phyloP scores from a whole-genome alignment of 2,113 vertebrate genomes.

The Mionectes macconnelli region DNA sequence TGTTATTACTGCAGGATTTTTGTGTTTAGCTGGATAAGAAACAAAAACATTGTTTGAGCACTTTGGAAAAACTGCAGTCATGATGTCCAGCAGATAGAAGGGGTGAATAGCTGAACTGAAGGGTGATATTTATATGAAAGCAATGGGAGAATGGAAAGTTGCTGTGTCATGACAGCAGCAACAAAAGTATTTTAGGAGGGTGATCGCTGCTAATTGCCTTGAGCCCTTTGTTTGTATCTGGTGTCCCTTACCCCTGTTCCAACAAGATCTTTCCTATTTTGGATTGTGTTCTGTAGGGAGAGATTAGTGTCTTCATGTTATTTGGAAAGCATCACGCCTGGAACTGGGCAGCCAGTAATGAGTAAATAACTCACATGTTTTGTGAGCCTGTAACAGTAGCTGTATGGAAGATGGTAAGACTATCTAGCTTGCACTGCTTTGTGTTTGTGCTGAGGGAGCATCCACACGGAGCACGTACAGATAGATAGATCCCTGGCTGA shows the following conservation, averaged over 20 bases:
- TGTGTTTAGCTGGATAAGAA: not conserved
- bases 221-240: not conserved
- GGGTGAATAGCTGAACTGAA: not conserved
- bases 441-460: not conserved
- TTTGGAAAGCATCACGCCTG: not conserved
- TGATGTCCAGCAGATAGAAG: not conserved
- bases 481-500: not conserved
- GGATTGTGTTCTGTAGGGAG: not conserved
- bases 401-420: conserved; percentile 2
- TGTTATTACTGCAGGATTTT: not conserved
- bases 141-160: not conserved
- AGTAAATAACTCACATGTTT: not conserved
- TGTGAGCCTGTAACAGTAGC: conserved; percentile 13
- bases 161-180: not conserved
- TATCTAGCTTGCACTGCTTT: not conserved
- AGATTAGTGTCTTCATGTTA: not conserved
- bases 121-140: not conserved
- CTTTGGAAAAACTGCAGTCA: not conserved
- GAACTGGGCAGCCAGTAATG: not conserved
- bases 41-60: not conserved
- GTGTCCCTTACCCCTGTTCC: not conserved
- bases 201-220: not conserved
- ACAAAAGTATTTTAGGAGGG: not conserved
- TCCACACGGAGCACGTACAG: not conserved
- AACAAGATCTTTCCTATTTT: conserved; percentile 31